Percentiles rank a stretch among this genome's conserved stretches.
phyloP scores from a whole-genome alignment of 1,140 invertebrate genomes.

The Diorhabda carinulata region DNA sequence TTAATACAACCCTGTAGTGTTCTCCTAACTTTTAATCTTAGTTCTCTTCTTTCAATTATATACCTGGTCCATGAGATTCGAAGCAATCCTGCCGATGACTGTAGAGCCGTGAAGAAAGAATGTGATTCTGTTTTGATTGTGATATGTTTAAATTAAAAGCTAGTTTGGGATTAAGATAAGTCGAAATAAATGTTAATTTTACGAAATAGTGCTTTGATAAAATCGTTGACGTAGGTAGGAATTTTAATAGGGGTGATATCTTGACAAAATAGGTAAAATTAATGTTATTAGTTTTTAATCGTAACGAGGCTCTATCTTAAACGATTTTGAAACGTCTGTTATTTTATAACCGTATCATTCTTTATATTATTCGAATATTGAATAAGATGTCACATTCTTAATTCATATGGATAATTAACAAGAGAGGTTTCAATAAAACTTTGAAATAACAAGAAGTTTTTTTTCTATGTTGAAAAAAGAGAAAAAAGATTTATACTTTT shows the following conservation, averaged over 20 bases:
- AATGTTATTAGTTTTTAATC: not conserved
- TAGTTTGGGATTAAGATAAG: slow-evolving; percentile 1
- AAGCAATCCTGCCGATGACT: not conserved
- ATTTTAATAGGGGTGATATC: not conserved
- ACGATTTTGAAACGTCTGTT: not conserved
- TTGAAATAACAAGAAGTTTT: too few species aligned
- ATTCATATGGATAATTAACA: too few species aligned
- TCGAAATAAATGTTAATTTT: slow-evolving; percentile 1
- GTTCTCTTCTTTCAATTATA: not conserved
- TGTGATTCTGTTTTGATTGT: not conserved
- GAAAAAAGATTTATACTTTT: too few species aligned
- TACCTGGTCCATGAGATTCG: not conserved
- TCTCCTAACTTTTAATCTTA: not conserved
- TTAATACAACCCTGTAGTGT: not conserved
- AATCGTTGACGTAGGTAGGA: not conserved
- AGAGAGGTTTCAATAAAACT: too few species aligned
- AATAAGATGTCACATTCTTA: too few species aligned
- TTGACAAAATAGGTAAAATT: not conserved
- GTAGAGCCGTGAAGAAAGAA: slow-evolving; percentile 1
- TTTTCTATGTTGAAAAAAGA: too few species aligned
- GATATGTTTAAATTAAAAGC: slow-evolving; percentile 1
- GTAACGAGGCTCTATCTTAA: not conserved
- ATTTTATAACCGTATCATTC: too few species aligned
- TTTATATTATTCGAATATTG: too few species aligned
- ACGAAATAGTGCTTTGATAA: not conserved